These are phyloP conservation scores for Tenebrosternarchus preto DNA, from an alignment of 2,113 vertebrate genomes.

Conservation along the genomic window DNA sequence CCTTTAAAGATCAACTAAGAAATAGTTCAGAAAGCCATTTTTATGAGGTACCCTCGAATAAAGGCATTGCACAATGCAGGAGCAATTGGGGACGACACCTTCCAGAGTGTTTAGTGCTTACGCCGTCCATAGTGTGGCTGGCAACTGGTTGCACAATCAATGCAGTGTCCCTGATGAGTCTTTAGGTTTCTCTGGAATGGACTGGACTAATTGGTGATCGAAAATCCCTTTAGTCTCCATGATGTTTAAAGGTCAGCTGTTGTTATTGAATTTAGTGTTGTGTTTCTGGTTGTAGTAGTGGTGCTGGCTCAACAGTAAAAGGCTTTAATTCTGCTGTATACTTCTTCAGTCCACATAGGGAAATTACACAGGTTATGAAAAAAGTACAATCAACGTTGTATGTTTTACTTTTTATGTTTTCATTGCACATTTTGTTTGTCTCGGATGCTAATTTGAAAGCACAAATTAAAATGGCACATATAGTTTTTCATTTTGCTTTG, in stretches of 20 bases:
- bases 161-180: slow-evolving; percentile 42
- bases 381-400: neutral
- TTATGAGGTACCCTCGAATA: neutral
- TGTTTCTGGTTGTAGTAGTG: slow-evolving; percentile 49
- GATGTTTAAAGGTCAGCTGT: slow-evolving; percentile 59
- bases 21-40: neutral
- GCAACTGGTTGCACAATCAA: slow-evolving; percentile 46
- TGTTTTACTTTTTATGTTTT: neutral
- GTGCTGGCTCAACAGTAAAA: slow-evolving; percentile 41
- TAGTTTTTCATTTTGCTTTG: neutral
- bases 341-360: neutral
- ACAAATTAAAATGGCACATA: neutral
- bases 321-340: neutral
- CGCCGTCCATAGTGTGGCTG: slow-evolving; percentile 34
- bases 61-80: slow-evolving; percentile 2
- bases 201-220: slow-evolving; percentile 59
- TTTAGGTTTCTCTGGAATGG: slow-evolving; percentile 53
- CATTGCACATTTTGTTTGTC: neutral
- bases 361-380: neutral
- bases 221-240: slow-evolving; percentile 50
- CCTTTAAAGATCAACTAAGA: neutral
- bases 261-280: slow-evolving; percentile 52
- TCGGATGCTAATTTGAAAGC: neutral
- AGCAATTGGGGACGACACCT: slow-evolving; percentile 6
- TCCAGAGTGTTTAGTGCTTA: slow-evolving; percentile 8